Evolutionary conservation across 2,797 vertebrate species (phyloP).

Genomic region (Hippoglossus hippoglossus): DNA sequence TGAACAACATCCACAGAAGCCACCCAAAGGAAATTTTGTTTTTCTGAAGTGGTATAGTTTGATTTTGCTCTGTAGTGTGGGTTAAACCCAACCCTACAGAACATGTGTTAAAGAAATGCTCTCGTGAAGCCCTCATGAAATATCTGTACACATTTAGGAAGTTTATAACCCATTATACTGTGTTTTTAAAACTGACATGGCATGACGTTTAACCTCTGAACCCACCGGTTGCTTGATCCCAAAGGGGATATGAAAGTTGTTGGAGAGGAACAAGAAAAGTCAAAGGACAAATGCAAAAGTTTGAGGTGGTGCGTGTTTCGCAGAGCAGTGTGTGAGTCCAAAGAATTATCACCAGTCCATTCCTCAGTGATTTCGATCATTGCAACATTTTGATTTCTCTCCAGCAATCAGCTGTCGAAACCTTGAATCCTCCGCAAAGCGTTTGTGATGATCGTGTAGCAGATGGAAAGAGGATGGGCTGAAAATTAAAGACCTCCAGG

Average conservation of each 20-base stretch:
- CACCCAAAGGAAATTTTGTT: not conserved
- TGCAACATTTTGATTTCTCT: slow-evolving; percentile 15
- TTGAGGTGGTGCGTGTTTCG: not conserved
- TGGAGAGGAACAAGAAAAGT: slow-evolving; percentile 5
- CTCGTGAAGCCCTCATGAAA: not conserved
- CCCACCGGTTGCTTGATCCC: slow-evolving; percentile 14
- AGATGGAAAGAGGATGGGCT: slow-evolving; percentile 22
- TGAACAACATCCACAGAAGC: not conserved
- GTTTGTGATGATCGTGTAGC: slow-evolving; percentile 28
- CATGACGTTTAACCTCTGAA: slow-evolving; percentile 30
- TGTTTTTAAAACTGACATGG: slow-evolving; percentile 6
- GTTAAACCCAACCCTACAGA: not conserved
- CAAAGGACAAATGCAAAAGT: slow-evolving; percentile 6
- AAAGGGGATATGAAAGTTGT: slow-evolving; percentile 14
- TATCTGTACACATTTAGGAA: not conserved
- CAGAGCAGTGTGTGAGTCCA: not conserved
- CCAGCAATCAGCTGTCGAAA: slow-evolving; percentile 14
- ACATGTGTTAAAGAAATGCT: not conserved
- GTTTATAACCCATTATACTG: not conserved
- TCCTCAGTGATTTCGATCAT: not conserved
- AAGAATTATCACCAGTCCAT: slow-evolving; percentile 1
- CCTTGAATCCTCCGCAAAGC: slow-evolving; percentile 5
- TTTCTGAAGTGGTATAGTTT: too few relatives aligned
- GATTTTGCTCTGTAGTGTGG: too few relatives aligned
- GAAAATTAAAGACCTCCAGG: slow-evolving; percentile 40